A percentile compares a stretch with the other conserved stretches of the same genome.
phyloP scores from a whole-genome alignment of 2,888 invertebrate genomes.

The Diaphora mendica region DNA sequence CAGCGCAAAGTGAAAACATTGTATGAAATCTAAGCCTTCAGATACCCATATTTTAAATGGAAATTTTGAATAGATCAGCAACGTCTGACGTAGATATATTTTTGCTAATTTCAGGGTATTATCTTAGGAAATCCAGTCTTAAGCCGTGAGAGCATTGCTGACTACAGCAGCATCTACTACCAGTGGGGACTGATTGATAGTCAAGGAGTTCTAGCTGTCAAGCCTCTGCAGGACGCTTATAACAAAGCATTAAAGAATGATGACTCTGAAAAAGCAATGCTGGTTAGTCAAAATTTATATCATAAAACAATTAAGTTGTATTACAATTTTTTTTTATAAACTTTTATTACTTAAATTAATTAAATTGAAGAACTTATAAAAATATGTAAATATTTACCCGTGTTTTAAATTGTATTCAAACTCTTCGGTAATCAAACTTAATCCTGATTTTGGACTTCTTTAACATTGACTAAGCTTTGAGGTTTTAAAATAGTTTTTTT shows the following conservation, averaged over 20 bases:
- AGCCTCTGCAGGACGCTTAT: conserved; percentile 67
- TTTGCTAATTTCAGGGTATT: conserved; percentile 71
- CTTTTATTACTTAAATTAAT: neutral
- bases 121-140: conserved; percentile 85
- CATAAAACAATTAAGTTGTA: neutral
- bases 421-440: too few species aligned
- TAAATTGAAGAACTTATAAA: neutral
- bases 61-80: too few species aligned
- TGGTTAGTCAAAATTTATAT: conserved; percentile 56
- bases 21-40: neutral
- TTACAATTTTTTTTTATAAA: neutral
- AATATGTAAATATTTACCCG: neutral
- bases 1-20: too few species aligned
- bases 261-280: conserved; percentile 74
- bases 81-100: neutral
- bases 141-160: conserved; percentile 77
- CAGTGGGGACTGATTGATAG: conserved; percentile 85
- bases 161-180: conserved; percentile 79
- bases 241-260: conserved; percentile 75
- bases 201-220: conserved; percentile 66
- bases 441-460: too few species aligned
- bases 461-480: too few species aligned
- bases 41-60: too few species aligned
- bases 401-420: too few species aligned
- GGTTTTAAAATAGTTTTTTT: too few species aligned